Evolutionary conservation across 92 coral and sea anemone species (phyloP).

Genomic region (Palythoa grandiflora): DNA sequence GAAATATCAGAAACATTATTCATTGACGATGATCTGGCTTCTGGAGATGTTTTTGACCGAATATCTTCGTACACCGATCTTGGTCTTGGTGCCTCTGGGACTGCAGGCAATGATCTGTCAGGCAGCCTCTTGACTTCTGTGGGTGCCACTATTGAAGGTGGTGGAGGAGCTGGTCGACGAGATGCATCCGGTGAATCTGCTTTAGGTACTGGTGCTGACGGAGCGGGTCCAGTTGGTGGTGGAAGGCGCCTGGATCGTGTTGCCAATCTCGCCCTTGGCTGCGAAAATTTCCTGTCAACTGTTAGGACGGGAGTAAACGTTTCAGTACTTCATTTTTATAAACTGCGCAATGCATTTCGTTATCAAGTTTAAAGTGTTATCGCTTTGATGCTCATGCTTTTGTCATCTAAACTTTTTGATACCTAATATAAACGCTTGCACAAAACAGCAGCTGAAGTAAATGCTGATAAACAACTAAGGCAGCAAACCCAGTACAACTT

Average conservation of each 20-base stretch:
- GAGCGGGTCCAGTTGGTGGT: constrained; percentile 24
- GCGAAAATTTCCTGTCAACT: constrained; percentile 46
- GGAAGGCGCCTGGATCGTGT: constrained; percentile 52
- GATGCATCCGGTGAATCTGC: constrained; percentile 26
- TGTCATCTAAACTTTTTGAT: not conserved
- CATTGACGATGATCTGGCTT: constrained; percentile 4
- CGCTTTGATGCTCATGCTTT: not conserved
- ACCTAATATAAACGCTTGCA: not conserved
- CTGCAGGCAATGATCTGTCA: constrained; percentile 24
- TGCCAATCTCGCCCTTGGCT: constrained; percentile 72
- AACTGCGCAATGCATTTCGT: not conserved
- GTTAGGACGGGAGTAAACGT: not conserved
- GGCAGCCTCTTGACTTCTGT: not conserved
- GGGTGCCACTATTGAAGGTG: not conserved
- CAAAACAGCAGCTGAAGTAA: not conserved
- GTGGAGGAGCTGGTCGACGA: constrained; percentile 37
- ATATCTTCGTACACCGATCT: constrained; percentile 30
- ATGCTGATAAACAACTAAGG: not conserved
- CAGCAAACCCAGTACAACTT: not conserved
- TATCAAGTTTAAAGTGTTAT: not conserved
- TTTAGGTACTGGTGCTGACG: constrained; percentile 5
- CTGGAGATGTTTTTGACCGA: constrained; percentile 13
- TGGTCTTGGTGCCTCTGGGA: constrained; percentile 43
- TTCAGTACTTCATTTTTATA: not conserved
- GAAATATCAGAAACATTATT: constrained; percentile 3